Conservation (phyloP, 2,113 vertebrate genomes). For the Dromaius novaehollandiae region DNA sequence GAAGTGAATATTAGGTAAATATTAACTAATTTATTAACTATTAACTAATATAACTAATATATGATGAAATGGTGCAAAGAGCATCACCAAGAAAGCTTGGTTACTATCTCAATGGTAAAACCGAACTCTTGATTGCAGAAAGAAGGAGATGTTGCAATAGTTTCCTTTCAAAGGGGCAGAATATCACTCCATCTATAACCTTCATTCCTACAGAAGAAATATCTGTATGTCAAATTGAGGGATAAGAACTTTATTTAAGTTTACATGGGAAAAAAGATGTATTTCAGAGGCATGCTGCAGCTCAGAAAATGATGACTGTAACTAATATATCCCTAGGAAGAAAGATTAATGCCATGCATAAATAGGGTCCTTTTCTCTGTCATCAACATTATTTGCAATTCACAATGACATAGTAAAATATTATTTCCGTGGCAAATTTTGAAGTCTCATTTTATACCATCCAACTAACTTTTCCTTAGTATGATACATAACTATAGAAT, state of each 20-base stretch:
- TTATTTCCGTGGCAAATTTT: background rate
- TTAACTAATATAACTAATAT: too few species aligned
- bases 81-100: background rate
- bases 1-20: background rate
- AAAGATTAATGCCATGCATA: background rate
- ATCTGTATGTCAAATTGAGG: background rate
- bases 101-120: background rate
- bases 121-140: background rate
- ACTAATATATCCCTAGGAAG: background rate
- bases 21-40: too few species aligned
- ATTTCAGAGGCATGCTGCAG: background rate
- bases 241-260: background rate
- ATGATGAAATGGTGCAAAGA: background rate
- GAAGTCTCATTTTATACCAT: background rate
- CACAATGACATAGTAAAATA: background rate
- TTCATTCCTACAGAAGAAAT: background rate
- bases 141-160: background rate
- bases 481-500: background rate
- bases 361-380: background rate
- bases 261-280: background rate
- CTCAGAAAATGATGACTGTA: background rate
- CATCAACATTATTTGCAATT: background rate
- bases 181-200: background rate
- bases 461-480: background rate
- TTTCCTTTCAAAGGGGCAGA: background rate